Evolutionary conservation across 2,797 vertebrate species (phyloP).

Genomic region (Nannoperca obscura): DNA sequence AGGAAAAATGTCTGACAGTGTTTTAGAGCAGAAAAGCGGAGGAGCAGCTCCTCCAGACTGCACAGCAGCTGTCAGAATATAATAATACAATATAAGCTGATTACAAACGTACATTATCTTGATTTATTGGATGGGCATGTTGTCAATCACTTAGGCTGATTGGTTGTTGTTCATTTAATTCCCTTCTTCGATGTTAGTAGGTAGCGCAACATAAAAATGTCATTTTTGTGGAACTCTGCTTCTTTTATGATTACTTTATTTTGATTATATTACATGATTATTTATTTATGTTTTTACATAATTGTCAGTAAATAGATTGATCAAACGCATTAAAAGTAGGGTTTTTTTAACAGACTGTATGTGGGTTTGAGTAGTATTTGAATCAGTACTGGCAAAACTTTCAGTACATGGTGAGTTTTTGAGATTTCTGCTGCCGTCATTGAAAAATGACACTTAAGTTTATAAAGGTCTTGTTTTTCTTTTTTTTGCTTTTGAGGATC

Average conservation of each 20-base stretch:
- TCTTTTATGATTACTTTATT: neutral
- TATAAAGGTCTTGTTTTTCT: neutral
- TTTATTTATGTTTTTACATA: neutral
- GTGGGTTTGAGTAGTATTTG: constrained; percentile 30
- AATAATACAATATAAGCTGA: too few species aligned
- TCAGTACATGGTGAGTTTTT: constrained; percentile 9
- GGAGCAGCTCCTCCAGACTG: constrained; percentile 14
- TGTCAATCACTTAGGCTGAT: neutral
- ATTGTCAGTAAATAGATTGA: constrained; percentile 11
- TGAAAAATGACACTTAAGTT: neutral
- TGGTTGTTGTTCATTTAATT: constrained; percentile 13
- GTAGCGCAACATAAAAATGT: neutral
- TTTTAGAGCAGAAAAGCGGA: constrained; percentile 30
- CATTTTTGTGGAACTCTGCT: neutral
- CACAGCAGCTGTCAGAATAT: constrained; percentile 19
- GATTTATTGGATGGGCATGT: constrained; percentile 14
- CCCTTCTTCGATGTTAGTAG: constrained; percentile 1
- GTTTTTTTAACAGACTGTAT: constrained; percentile 5
- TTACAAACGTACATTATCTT: constrained; percentile 3
- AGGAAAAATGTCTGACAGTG: constrained; percentile 33
- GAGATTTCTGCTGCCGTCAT: constrained; percentile 6
- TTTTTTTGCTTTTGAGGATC: neutral
- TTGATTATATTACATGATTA: too few species aligned
- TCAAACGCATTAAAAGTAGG: constrained; percentile 12
- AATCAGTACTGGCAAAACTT: constrained; percentile 1